phyloP scores from a whole-genome alignment of 1,140 invertebrate species.

The Ips nitidus region DNA sequence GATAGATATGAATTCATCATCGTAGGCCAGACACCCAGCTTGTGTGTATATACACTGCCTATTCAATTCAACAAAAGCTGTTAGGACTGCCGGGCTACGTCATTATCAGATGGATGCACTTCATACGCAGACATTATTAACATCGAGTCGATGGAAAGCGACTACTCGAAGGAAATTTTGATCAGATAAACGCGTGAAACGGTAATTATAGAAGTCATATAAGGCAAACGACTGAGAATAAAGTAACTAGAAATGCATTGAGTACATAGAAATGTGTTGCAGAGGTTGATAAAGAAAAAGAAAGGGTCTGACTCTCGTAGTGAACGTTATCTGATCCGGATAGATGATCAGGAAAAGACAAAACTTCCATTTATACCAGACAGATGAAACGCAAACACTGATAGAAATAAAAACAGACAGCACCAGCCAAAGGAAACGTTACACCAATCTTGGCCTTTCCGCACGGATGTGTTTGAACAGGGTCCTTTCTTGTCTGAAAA shows the following conservation, averaged over 20 bases:
- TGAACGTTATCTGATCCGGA: not conserved
- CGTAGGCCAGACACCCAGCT: constrained; percentile 5
- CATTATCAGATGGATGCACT: constrained; percentile 30
- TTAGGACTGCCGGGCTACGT: constrained; percentile 29
- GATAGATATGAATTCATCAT: not conserved
- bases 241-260: constrained; percentile 2
- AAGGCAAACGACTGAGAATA: constrained; percentile 34
- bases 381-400: constrained; percentile 33
- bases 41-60: constrained; percentile 2
- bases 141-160: constrained; percentile 11
- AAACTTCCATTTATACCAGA: constrained; percentile 28
- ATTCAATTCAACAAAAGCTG: constrained; percentile 29
- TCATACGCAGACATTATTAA: constrained; percentile 15
- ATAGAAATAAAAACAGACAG: constrained; percentile 27
- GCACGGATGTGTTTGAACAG: constrained; percentile 28
- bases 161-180: constrained; percentile 4
- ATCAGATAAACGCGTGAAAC: constrained; percentile 38
- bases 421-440: not conserved
- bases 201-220: constrained; percentile 39
- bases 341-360: constrained; percentile 7
- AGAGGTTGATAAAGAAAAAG: not conserved
- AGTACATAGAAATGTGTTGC: not conserved
- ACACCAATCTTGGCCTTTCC: constrained; percentile 13
- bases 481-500: constrained; percentile 23
- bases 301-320: not conserved